Evolutionary conservation across 2,113 vertebrate species (phyloP), one percentile per base, ranked within the genome.

Genomic region (Motacilla alba): DNA sequence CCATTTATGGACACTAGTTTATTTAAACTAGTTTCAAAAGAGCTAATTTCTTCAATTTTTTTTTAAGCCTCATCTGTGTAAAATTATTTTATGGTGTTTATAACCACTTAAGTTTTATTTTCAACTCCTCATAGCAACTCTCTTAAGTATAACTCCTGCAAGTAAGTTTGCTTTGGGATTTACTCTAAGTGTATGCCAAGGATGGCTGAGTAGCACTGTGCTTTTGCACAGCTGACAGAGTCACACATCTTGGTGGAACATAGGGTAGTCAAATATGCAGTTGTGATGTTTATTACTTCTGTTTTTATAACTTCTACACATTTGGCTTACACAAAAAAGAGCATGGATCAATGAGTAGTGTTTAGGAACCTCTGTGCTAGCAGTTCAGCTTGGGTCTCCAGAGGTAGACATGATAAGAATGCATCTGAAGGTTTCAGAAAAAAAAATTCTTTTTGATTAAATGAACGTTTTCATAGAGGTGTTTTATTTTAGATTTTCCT

Each of bases 241-340:
- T 6, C 35, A 56, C 35, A 24, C 15, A 47, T 4, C 26, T 46
- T 52, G 26, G 30, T 50, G 64, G 7, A 75, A 6, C 39, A 23
- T 0, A 55, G 39, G 18, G 9, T 9, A 81, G 20, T 3, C 37
- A 89, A 0, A 4, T 53, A 56, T n/a, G 33, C 10, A 56, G 31
- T 22, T 56, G 31, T 56, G 30, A 21, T 56, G 8, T 56, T 56
- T 56, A 56, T 21, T 33, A 55, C 30, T 55, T 55, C 53, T 55
- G 30, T 20, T 55, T 55, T 55, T 21, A 44, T 3, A 52, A 44
- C 7, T 17, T 69, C 21, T 74, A 5, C 53, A 37, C 35, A 69
- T 53, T 31, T 58, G 13, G 9, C 22, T 80, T 74, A n/a, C 30
- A 20, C 15, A 80, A 89, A 94, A 52, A 7, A 59, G 15, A 67